Conservation (phyloP, 2,113 vertebrate species). For the Puma concolor region DNA sequence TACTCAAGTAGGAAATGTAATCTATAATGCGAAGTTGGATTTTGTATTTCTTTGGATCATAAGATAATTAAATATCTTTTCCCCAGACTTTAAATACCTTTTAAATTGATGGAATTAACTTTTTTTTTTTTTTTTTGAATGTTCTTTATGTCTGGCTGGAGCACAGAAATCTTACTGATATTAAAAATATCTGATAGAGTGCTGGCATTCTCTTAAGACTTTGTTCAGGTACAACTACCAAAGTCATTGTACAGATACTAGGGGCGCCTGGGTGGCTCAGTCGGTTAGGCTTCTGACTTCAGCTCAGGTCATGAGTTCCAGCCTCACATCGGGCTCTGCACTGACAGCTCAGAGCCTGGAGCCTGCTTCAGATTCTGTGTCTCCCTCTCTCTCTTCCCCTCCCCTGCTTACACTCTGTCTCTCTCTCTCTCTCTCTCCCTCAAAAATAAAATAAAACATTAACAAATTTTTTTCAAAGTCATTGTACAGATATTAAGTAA, state of each 20-base stretch:
- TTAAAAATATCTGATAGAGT: slow-evolving; percentile 20
- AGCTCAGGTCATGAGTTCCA: no score
- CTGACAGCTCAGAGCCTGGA: no score
- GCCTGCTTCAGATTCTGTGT: no score
- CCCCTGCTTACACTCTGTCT: no score
- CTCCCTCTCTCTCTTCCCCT: no score
- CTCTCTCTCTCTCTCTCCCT: no score
- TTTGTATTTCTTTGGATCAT: slow-evolving; percentile 30
- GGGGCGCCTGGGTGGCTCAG: no score
- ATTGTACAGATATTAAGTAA: neutral
- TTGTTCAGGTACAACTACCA: neutral
- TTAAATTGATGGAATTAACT: neutral
- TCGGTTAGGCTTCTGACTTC: no score
- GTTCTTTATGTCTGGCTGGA: neutral
- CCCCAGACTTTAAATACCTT: slow-evolving; percentile 17
- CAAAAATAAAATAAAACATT: no score
- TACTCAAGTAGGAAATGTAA: neutral
- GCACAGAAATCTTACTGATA: slow-evolving; percentile 42
- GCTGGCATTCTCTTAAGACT: slow-evolving; percentile 50
- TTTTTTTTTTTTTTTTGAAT: neutral
- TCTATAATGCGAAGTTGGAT: neutral
- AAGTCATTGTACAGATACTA: neutral
- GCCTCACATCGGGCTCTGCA: no score
- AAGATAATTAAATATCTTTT: slow-evolving; percentile 2
- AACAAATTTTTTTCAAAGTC: neutral